These are phyloP conservation scores for Erpornis zantholeuca DNA, from an alignment of 2,113 vertebrate genomes.

Conservation along the genomic window DNA sequence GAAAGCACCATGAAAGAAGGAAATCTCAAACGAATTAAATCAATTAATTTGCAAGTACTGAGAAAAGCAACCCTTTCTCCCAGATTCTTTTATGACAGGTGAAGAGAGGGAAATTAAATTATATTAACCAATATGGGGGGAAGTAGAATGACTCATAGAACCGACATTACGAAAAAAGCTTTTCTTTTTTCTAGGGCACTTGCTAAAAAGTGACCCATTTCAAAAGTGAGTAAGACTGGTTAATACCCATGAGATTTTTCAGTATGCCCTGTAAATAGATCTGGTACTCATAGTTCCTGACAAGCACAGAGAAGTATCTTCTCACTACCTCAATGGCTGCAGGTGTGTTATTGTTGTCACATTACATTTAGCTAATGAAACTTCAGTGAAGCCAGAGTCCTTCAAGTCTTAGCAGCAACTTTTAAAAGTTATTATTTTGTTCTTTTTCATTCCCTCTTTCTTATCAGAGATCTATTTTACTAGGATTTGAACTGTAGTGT, in stretches of 20 bases:
- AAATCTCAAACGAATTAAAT: neutral
- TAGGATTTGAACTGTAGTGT: neutral
- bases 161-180: neutral
- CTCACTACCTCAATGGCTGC: neutral
- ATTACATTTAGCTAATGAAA: neutral
- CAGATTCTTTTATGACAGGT: neutral
- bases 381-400: neutral
- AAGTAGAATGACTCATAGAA: constrained; percentile 11
- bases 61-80: neutral
- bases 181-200: neutral
- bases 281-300: neutral
- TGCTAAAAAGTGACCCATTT: neutral
- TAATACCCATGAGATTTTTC: neutral
- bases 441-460: neutral
- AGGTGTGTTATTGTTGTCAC: neutral
- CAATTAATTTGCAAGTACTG: neutral
- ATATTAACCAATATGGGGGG: neutral
- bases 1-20: neutral
- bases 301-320: neutral
- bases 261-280: neutral
- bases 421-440: neutral
- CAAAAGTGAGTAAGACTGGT: neutral
- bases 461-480: neutral
- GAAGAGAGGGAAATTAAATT: constrained; percentile 11
- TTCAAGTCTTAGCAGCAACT: neutral